phyloP scores from a whole-genome alignment of 2,797 vertebrate species.

The Dicrostonyx torquatus region DNA sequence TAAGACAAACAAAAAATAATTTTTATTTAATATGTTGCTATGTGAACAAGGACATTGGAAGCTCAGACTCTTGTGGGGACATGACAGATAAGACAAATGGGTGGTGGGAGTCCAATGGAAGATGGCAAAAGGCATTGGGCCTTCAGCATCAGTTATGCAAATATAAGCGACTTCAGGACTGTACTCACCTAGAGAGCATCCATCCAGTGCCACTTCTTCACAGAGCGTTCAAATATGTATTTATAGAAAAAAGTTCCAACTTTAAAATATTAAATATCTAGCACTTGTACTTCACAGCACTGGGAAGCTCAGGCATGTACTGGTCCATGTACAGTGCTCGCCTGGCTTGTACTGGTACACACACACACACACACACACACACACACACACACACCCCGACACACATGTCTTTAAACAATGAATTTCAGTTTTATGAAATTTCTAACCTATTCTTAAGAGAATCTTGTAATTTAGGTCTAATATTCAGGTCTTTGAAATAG shows the following conservation, averaged over 20 bases:
- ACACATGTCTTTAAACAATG: background rate
- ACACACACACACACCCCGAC: background rate
- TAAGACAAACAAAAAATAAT: background rate
- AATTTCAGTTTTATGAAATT: background rate
- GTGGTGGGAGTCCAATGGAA: background rate
- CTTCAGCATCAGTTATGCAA: background rate
- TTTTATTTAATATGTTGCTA: background rate
- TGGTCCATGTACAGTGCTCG: too few species aligned
- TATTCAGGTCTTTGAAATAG: background rate
- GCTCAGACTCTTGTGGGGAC: background rate
- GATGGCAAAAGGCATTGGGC: background rate
- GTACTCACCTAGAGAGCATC: background rate
- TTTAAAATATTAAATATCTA: background rate
- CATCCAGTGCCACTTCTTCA: background rate
- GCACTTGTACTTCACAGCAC: background rate
- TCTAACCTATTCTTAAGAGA: background rate
- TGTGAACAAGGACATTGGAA: background rate
- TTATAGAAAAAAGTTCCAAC: background rate
- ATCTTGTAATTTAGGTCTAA: background rate
- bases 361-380: background rate
- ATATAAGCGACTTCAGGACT: background rate
- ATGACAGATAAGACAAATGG: background rate
- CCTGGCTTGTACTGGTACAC: too few species aligned
- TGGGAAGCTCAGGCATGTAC: background rate
- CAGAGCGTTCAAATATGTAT: background rate